Base-by-base conservation (phyloP, 2,797 vertebrate genomes). In the Dryobates pubescens region DNA sequence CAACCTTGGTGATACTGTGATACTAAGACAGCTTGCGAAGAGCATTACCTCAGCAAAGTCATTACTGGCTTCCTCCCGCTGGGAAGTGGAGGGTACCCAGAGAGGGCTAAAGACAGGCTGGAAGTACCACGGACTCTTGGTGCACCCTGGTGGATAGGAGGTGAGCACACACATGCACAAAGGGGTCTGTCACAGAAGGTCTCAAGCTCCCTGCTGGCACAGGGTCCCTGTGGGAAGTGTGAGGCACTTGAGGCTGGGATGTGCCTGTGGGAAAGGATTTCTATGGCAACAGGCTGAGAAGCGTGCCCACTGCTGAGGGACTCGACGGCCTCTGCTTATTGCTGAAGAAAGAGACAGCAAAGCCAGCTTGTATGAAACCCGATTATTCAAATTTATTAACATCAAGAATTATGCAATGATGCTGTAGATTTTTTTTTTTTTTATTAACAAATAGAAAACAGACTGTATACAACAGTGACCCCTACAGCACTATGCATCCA, bases 371-470 rank as follows among this genome's bases (percentile, higher is more conserved):
- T 98, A 98, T 98, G 98, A 99, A 99, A 98, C 98, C 98, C 96
- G 98, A 98, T 99, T 98, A 98, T 98, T 98, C 98, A 99, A 98
- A 98, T 99, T 99, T 99, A 99, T 99, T 99, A 98, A 98, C 98
- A 98, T 98, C 97, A 98, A 99, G 97, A 98, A 97, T 97, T 98
- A 98, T 97, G 98, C 97, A 98, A 98, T 98, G 98, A 98, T 98
- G 98, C 97, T 97, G 97, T 98, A 97, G 98, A 98, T 98, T 97
- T 98, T 98, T 98, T 49, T 23, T 49, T 97, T 98, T 98, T 98
- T 98, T 98, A 98, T 98, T 98, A 98, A 98, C 98, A 98, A 98
- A 98, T 99, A 99, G 98, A 99, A 99, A 99, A 99, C 98, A 98
- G 98, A 98, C 98, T 97, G 98, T 98, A 98, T 98, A 98, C 98